Evolutionary conservation across 2,888 invertebrate species (phyloP), one percentile per base, ranked within the genome.

Genomic region (Craniophora ligustri): DNA sequence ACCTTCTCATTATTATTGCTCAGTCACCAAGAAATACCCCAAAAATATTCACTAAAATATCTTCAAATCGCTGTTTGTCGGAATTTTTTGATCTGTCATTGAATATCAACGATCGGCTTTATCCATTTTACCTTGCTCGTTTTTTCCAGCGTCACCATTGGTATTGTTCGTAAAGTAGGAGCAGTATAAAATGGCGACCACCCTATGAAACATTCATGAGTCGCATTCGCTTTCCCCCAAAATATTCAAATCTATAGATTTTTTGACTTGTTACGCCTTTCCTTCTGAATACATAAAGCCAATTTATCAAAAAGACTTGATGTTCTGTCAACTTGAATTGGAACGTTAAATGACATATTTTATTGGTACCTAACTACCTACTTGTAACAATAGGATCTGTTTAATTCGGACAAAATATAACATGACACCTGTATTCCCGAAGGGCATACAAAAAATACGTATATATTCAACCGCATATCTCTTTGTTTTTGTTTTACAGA

Each of bases 141-240:
- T 50, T 64, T 66, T 60, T 61, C n/a, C 53, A 63, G 54, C 64
- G 60, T 48, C 54, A 58, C 39, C 55, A 67, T 62, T 40, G 51
- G 63, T 65, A 75, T 75, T 78, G 75, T 75, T 62, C 51, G 57
- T 26, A 64, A 63, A 67, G 65, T 59, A 59, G 58, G 51, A 54
- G 57, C 71, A 67, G 73, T 79, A 81, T 78, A 79, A 79, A 82
- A 83, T 84, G 75, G 70, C 71, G 70, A 71, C 65, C 75, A 67
- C 59, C 65, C 64, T 38, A 84, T 85, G 82, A 85, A 86, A 85
- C 61, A 85, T 86, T 86, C 85, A 86, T 84, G 82, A 82, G 69
- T 50, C 72, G 61, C 69, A 67, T 76, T 70, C 68, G 42, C 51
- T 64, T 47, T 51, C 51, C 42, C 46, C 40, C n/a, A 50, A 71